phyloP scores from a whole-genome alignment of 2,797 vertebrate species.

The Schizopygopsis malacanthus region DNA sequence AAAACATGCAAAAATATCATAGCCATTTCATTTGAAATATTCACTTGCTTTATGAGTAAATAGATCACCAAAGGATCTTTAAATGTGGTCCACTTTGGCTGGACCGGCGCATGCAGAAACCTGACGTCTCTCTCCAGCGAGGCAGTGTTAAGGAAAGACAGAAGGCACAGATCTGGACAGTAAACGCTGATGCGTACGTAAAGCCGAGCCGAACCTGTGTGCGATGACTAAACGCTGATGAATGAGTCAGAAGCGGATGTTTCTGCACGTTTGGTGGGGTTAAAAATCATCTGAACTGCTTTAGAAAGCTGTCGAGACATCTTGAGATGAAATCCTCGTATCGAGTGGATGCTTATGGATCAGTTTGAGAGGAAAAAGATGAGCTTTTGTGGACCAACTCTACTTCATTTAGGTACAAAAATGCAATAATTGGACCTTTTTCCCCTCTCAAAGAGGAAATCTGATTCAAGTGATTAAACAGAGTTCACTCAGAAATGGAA shows the following conservation, averaged over 20 bases:
- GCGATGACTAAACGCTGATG: background rate
- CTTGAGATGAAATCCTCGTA: background rate
- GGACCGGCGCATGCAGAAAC: constrained; percentile 62
- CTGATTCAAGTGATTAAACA: background rate
- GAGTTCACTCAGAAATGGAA: constrained; percentile 6
- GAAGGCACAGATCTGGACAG: constrained; percentile 12
- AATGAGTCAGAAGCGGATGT: background rate
- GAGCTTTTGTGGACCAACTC: constrained; percentile 1
- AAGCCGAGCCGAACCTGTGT: background rate
- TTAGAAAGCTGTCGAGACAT: background rate
- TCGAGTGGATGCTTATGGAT: background rate
- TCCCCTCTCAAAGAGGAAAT: constrained; percentile 16
- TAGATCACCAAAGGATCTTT: constrained; percentile 79
- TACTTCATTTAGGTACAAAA: constrained; percentile 19
- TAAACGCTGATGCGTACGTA: background rate
- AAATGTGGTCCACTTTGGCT: constrained; percentile 79
- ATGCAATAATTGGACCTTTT: background rate
- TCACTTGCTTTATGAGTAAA: constrained; percentile 68
- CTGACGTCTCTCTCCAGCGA: constrained; percentile 9
- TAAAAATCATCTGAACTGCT: background rate
- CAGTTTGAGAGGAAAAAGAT: background rate
- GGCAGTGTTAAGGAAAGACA: constrained; percentile 14
- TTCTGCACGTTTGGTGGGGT: background rate
- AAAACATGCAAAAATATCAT: constrained; percentile 79
- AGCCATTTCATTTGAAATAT: constrained; percentile 84